Evolutionary conservation across 2,888 invertebrate species (phyloP), one percentile per base, ranked within the genome.

Genomic region (Synanthedon myopaeformis): DNA sequence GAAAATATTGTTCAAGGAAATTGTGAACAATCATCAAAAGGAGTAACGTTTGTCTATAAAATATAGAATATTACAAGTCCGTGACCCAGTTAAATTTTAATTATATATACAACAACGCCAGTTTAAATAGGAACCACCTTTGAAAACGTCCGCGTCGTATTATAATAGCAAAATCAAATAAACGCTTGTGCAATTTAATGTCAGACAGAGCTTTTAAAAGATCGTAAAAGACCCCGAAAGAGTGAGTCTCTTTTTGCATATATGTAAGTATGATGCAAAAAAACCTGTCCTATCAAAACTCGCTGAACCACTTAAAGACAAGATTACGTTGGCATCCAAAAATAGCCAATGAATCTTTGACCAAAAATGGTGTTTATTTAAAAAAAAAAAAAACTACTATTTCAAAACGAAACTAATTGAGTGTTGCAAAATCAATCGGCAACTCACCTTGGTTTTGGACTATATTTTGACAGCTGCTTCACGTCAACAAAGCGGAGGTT

Each of bases 381-480:
- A 35, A 35, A 35, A 6, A 8, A 10, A 10, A 10, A 8, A 28
- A 3, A 5, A 10, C 5, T 35, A 5, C 51, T n/a, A 51, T 12
- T n/a, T n/a, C 19, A 49, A 49, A 49, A 19, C 13, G 49, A 19
- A 35, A 49, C 11, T 35, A 35, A 51, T n/a, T 51, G 23, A 13
- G 12, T 49, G 19, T 49, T 19, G 49, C 5, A 17, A 23, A 49
- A 49, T 49, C 49, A 49, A 49, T 49, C 49, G 23, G 2, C 49
- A 55, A 54, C 79, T 81, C 69, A 84, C 84, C 84, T 85, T 76
- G 75, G 69, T 72, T 72, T 69, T 67, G 69, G 71, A 58, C 61
- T 63, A 68, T 76, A 76, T 81, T 84, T 81, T 82, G 78, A 83
- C 83, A 84, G 81, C 75, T 81, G 78, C 65, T 64, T 59, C 61